These are phyloP conservation scores for Thyatira batis DNA, from an alignment of 2,888 invertebrate genomes.

Conservation along the genomic window DNA sequence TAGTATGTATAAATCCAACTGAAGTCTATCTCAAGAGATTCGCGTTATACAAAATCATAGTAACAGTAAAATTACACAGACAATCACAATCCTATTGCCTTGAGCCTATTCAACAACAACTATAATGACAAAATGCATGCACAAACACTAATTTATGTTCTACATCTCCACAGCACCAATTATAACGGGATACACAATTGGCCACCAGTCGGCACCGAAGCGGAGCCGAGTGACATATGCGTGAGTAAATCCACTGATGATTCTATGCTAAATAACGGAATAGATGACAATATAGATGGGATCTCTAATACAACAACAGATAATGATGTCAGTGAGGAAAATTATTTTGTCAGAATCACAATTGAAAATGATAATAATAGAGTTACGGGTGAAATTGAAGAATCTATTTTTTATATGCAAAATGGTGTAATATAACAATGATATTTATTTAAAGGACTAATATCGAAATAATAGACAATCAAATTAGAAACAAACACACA, in stretches of 20 bases:
- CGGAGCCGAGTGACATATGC: slow-evolving; percentile 57
- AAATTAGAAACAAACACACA: slow-evolving; percentile 14
- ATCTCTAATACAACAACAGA: slow-evolving; percentile 34
- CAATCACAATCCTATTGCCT: neutral
- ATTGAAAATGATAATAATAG: slow-evolving; percentile 12
- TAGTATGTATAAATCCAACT: neutral
- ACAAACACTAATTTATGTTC: neutral
- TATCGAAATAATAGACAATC: slow-evolving; percentile 4
- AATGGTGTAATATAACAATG: neutral
- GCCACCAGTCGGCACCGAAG: slow-evolving; percentile 35
- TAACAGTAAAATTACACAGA: neutral
- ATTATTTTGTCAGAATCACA: slow-evolving; percentile 12
- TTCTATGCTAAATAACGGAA: slow-evolving; percentile 46
- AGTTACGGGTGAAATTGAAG: neutral
- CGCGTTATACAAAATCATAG: neutral
- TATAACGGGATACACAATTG: slow-evolving; percentile 47
- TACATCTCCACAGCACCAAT: slow-evolving; percentile 30
- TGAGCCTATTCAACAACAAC: slow-evolving; percentile 1
- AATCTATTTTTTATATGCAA: too few species aligned
- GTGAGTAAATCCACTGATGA: slow-evolving; percentile 34
- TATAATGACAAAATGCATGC: neutral
- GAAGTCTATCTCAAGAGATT: neutral
- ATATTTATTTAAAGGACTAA: too few species aligned
- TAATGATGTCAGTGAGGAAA: slow-evolving; percentile 42
- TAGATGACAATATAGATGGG: slow-evolving; percentile 39